Evolutionary conservation across 1,140 invertebrate genomes (phyloP).

Genomic region (Brachionus paranguensis): DNA sequence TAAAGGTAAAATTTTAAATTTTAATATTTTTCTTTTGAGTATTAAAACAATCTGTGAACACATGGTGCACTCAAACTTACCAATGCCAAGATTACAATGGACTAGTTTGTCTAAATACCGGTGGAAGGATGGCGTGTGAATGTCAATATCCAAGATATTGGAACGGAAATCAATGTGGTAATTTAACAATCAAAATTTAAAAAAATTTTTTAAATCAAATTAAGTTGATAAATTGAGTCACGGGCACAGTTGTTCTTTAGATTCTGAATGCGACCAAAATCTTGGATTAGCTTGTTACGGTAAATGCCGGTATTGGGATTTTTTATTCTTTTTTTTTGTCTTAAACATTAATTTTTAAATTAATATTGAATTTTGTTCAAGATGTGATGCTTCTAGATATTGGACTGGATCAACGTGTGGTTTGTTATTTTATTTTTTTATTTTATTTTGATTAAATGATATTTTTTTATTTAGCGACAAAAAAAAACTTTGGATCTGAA

Average conservation of each 20-base stretch:
- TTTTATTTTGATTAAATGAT: not conserved
- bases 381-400: not conserved
- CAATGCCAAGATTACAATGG: not conserved
- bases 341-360: not conserved
- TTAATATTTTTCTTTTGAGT: not conserved
- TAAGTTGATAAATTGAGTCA: not conserved
- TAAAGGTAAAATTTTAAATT: not conserved
- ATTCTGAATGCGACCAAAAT: not conserved
- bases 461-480: not conserved
- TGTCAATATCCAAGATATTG: not conserved
- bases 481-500: not conserved
- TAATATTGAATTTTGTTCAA: not conserved
- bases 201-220: not conserved
- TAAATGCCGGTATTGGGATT: not conserved
- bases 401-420: not conserved
- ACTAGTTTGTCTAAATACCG: not conserved
- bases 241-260: not conserved
- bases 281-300: not conserved
- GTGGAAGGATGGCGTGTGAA: not conserved
- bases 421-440: not conserved
- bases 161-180: constrained; percentile 24
- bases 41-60: not conserved
- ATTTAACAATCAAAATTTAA: not conserved
- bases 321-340: not conserved
- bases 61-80: not conserved